Conservation (phyloP, 2,113 vertebrate genomes). For the Alethe castanea region DNA sequence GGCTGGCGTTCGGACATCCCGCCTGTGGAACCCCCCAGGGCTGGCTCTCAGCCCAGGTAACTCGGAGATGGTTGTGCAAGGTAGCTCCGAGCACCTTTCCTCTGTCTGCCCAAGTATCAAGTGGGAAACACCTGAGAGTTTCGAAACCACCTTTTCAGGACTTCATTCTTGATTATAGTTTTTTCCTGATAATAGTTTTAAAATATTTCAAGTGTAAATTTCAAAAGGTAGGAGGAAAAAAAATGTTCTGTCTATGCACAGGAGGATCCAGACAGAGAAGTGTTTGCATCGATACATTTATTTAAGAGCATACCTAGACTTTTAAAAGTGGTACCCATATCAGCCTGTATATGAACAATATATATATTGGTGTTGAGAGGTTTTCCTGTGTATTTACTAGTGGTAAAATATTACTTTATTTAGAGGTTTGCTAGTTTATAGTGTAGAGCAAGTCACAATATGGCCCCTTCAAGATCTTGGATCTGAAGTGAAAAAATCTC, state of each 20-base stretch:
- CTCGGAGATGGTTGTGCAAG: too few species aligned
- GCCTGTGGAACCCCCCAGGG: accelerated
- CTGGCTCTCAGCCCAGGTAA: neutral
- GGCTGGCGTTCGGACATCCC: accelerated
- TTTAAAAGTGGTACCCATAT: neutral
- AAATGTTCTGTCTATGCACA: too few species aligned
- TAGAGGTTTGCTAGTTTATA: neutral
- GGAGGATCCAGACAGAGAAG: too few species aligned
- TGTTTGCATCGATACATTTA: accelerated
- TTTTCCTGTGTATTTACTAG: neutral
- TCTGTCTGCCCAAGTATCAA: neutral
- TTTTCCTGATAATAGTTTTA: accelerated
- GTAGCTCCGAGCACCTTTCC: neutral
- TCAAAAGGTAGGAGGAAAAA: neutral
- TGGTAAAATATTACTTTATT: neutral
- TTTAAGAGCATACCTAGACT: neutral
- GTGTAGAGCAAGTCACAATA: neutral
- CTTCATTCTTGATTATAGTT: too few species aligned
- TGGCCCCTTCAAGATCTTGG: neutral
- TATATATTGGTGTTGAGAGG: neutral
- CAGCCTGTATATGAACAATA: too few species aligned
- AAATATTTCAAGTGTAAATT: neutral
- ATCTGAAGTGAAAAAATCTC: neutral
- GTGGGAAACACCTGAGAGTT: neutral
- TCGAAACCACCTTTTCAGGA: neutral